Evolutionary conservation across 2,888 invertebrate species (phyloP).

Genomic region (Megalurothrips usitatus): DNA sequence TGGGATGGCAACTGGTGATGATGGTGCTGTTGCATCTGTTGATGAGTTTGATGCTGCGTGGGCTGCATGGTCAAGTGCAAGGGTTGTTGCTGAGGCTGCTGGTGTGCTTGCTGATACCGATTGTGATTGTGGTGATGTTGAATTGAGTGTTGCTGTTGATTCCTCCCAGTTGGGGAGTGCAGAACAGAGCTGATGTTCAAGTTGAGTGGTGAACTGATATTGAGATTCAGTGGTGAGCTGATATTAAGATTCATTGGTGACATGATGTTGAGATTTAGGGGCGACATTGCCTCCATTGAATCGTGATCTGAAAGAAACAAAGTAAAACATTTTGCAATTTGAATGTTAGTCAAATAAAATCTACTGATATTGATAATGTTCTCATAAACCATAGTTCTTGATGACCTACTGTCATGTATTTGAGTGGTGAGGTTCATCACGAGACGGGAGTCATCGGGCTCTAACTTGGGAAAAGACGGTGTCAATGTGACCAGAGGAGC

Average conservation of each 20-base stretch:
- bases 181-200: conserved; percentile 1
- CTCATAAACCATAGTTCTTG: neutral
- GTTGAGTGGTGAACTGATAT: neutral
- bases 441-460: neutral
- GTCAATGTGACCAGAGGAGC: neutral
- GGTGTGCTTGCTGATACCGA: conserved; percentile 27
- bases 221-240: neutral
- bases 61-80: conserved; percentile 4
- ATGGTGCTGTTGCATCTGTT: neutral
- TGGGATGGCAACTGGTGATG: neutral
- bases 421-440: conserved; percentile 4
- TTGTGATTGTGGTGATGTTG: conserved; percentile 33
- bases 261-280: neutral
- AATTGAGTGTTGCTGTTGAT: neutral
- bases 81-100: conserved; percentile 10
- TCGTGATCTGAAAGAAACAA: neutral
- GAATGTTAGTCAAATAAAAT: neutral
- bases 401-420: neutral
- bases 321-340: neutral
- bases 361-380: too few species aligned
- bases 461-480: neutral
- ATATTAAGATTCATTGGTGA: conserved; percentile 17
- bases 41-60: conserved; percentile 30
- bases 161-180: neutral
- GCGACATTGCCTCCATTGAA: conserved; percentile 15